phyloP scores from a whole-genome alignment of 2,113 vertebrate genomes.

The Hippocampus mohnikei region DNA sequence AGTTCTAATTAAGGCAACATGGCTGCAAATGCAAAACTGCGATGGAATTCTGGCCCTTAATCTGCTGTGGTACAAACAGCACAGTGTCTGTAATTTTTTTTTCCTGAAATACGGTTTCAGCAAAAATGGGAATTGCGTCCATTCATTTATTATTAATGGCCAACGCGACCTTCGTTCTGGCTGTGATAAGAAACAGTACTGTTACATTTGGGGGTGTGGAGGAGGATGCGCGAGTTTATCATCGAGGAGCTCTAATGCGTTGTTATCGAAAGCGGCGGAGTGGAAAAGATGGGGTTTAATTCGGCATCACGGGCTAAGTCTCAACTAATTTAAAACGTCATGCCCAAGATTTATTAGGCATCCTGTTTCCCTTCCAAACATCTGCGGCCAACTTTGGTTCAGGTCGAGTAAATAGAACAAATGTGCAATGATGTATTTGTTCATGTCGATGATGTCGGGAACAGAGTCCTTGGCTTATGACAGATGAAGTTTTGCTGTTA shows the following conservation, averaged over 20 bases:
- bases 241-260: conserved; percentile 60
- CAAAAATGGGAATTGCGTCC: conserved; percentile 74
- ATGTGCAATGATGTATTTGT: not conserved
- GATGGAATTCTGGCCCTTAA: conserved; percentile 53
- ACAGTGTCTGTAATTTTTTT: conserved; percentile 63
- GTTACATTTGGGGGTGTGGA: not conserved
- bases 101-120: conserved; percentile 64
- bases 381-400: not conserved
- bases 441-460: not conserved
- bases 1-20: conserved; percentile 36
- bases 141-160: conserved; percentile 74
- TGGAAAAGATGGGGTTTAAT: conserved; percentile 68
- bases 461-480: not conserved
- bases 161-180: conserved; percentile 20
- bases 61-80: conserved; percentile 60
- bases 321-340: conserved; percentile 71
- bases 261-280: conserved; percentile 58
- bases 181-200: conserved; percentile 56
- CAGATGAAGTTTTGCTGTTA: not conserved
- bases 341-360: conserved; percentile 60
- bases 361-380: conserved; percentile 7
- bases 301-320: conserved; percentile 45
- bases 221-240: conserved; percentile 62
- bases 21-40: conserved; percentile 47
- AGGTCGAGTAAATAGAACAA: conserved; percentile 12